Base-by-base conservation (phyloP, 2,797 vertebrate species). In the Eupleurogrammus muticus region DNA sequence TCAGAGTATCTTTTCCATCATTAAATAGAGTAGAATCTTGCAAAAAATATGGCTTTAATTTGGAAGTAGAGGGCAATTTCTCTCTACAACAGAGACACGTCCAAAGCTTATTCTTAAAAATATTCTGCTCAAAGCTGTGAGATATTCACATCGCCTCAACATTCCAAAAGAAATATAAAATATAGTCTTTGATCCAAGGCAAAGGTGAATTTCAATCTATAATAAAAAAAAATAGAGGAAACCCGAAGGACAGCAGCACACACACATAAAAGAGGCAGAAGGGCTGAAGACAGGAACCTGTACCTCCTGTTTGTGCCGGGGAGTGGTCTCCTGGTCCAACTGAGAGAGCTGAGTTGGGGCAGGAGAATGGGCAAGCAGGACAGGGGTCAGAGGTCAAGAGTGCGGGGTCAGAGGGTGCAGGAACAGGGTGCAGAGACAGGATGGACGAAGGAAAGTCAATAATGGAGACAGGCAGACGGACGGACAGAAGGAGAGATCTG, bases 231-330 rank as follows among this genome's bases (percentile, higher is more conserved):
- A 28, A 28, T 28, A 3, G 6, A 28, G 28, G 28, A 28, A 28
- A 28, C 23, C 40, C 17, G 32, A 64, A 50, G 53, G 48, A 61
- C n/a, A 54, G 62, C 19, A 9, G 40, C 21, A 73, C 47, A 66
- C 54, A 66, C 47, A 51, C 62, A 80, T n/a, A n/a, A n/a, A n/a
- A n/a, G n/a, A n/a, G n/a, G 49, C 47, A 57, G 49, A 70, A 74
- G 55, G 48, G 54, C 53, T 20, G 9, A 81, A 77, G 57, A 42
- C 66, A 65, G 67, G 66, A 75, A 83, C 52, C 68, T 86, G 95
- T 97, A 98, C 97, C 97, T 99, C 97, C 95, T 97, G 96, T 88
- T 98, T 97, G 95, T 97, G 97, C 90, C 95, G 95, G 86, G 96
- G 97, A 76, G 95, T 97, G 91, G 95, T 94, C 93, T 98, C 96